Conservation (phyloP, 2,888 invertebrate species). For the Orthosia cruda region DNA sequence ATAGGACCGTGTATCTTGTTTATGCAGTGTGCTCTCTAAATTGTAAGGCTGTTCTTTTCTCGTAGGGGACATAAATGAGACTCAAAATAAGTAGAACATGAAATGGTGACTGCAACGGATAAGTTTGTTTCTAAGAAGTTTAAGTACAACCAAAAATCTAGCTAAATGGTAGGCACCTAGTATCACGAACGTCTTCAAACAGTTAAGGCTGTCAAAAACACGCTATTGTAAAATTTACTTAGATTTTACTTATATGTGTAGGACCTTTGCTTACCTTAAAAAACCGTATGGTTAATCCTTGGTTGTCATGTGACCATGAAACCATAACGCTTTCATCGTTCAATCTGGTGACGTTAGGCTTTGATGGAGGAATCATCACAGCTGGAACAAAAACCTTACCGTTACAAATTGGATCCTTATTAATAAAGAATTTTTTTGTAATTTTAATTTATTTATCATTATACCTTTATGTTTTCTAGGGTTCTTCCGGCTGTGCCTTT, state of each 20-base stretch:
- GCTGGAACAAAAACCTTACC: constrained; percentile 81
- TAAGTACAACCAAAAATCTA: background rate
- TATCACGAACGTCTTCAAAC: too few relatives aligned
- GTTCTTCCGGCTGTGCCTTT: constrained; percentile 85
- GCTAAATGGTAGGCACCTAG: too few relatives aligned
- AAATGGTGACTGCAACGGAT: background rate
- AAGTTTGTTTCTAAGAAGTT: background rate
- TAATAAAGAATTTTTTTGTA: too few relatives aligned
- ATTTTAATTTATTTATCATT: background rate
- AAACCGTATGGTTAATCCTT: constrained; percentile 96
- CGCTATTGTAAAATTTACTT: too few relatives aligned
- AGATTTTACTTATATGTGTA: too few relatives aligned
- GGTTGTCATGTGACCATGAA: constrained; percentile 97
- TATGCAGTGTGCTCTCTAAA: constrained; percentile 23
- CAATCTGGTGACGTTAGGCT: constrained; percentile 96
- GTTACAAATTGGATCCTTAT: too few relatives aligned
- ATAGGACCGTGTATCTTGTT: constrained; percentile 43
- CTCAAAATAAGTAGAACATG: constrained; percentile 8
- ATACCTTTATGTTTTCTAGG: constrained; percentile 87
- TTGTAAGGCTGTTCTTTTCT: constrained; percentile 20
- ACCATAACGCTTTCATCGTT: constrained; percentile 98
- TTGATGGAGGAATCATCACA: constrained; percentile 96
- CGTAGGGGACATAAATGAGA: constrained; percentile 21
- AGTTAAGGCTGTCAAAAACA: too few relatives aligned
- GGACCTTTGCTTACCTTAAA: constrained; percentile 95